phyloP scores from a whole-genome alignment of 1,140 invertebrate genomes.

The Eulimnadia texana region DNA sequence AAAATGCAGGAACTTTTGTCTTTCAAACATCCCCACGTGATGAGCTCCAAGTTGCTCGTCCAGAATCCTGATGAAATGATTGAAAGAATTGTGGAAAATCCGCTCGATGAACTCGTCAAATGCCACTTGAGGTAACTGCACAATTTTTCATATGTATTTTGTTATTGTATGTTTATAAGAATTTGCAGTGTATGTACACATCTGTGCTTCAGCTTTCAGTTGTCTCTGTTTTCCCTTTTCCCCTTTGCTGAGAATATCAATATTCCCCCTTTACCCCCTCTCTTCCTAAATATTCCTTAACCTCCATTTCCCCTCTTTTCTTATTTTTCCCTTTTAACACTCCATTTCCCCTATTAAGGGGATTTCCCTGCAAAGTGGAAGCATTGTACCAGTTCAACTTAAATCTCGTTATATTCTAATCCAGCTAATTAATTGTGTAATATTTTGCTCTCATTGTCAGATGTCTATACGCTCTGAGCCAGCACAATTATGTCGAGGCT shows the following conservation, averaged over 20 bases:
- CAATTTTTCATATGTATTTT: constrained; percentile 16
- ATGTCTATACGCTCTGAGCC: constrained; percentile 43
- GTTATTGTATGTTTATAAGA: too few species aligned
- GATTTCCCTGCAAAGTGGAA: too few species aligned
- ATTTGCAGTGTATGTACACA: too few species aligned
- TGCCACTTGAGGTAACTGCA: constrained; percentile 52
- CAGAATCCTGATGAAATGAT: constrained; percentile 52
- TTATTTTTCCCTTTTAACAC: too few species aligned
- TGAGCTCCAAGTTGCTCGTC: constrained; percentile 47
- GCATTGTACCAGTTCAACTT: neutral
- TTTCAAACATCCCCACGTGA: constrained; percentile 55
- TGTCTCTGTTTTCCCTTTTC: too few species aligned
- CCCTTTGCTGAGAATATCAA: too few species aligned
- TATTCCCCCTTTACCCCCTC: too few species aligned
- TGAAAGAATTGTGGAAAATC: constrained; percentile 49
- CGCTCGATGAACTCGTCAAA: constrained; percentile 63
- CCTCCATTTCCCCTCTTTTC: too few species aligned
- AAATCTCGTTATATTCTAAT: constrained; percentile 5
- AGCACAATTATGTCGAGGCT: constrained; percentile 54
- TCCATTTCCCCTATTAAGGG: too few species aligned
- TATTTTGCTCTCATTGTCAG: constrained; percentile 33
- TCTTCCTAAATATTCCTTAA: too few species aligned
- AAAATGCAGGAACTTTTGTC: constrained; percentile 45
- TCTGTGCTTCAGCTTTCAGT: too few species aligned
- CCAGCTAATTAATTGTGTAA: neutral